Evolutionary conservation across 2,797 vertebrate genomes (phyloP).

Genomic region (Cephalopachus bancanus): DNA sequence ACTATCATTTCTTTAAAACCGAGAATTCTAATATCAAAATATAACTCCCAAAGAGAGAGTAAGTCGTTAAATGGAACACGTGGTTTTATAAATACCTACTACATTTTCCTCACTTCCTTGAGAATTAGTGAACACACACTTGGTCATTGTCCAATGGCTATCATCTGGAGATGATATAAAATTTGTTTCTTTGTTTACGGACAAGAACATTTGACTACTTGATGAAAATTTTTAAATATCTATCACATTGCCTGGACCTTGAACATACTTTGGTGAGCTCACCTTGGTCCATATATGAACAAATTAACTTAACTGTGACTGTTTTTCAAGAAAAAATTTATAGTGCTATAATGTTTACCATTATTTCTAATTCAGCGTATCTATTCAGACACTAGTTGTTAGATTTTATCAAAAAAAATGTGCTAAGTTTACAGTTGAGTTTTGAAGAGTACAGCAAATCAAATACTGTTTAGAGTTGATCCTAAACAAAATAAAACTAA

Average conservation of each 20-base stretch:
- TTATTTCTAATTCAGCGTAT: neutral
- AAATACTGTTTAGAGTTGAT: slow-evolving; percentile 44
- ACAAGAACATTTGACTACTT: neutral
- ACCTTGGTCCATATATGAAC: neutral
- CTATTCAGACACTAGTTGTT: neutral
- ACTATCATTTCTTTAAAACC: slow-evolving; percentile 1
- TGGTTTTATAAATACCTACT: neutral
- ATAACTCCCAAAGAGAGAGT: neutral
- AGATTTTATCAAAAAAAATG: neutral
- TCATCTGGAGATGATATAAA: neutral
- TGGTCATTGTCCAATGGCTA: neutral
- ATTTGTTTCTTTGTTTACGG: neutral
- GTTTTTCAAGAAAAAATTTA: neutral
- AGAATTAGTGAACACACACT: neutral
- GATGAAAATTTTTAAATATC: neutral
- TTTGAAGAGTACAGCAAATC: slow-evolving; percentile 11
- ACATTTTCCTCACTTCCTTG: neutral
- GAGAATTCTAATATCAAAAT: neutral
- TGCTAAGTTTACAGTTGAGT: neutral
- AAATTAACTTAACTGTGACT: neutral
- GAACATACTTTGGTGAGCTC: neutral
- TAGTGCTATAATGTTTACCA: neutral
- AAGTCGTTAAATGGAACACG: neutral
- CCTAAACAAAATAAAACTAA: slow-evolving; percentile 46
- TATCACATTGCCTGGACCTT: neutral